Conservation (phyloP, 2,797 vertebrate species). For the Malurus splendens region DNA sequence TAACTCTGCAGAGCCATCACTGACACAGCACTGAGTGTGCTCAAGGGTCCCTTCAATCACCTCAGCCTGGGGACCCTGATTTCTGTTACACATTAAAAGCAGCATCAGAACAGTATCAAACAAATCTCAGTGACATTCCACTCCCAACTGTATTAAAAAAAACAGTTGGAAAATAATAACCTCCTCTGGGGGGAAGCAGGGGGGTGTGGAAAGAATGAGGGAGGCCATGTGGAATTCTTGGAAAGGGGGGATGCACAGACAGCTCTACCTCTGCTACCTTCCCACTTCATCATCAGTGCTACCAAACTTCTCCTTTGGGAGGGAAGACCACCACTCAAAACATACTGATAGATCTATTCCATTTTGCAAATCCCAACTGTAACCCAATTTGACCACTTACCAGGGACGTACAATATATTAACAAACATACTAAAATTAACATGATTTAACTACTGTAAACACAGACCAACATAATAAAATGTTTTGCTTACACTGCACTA, state of each 20-base stretch:
- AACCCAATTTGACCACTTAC: neutral
- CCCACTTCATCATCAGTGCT: neutral
- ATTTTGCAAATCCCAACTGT: neutral
- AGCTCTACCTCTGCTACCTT: neutral
- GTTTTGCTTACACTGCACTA: neutral
- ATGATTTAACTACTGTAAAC: neutral
- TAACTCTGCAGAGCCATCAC: neutral
- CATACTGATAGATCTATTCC: neutral
- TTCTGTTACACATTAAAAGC: neutral
- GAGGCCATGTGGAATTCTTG: neutral
- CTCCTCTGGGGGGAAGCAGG: neutral
- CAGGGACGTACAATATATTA: neutral
- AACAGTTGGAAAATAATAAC: neutral
- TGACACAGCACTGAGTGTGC: neutral
- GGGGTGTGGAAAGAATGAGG: neutral
- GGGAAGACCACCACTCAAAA: neutral
- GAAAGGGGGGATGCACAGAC: neutral
- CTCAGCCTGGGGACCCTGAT: neutral
- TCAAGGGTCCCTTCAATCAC: neutral
- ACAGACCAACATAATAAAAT: neutral
- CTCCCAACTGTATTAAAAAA: neutral
- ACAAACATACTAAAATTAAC: neutral
- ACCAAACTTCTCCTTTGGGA: neutral
- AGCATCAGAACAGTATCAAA: neutral
- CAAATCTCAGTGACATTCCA: neutral